Base-by-base conservation (phyloP, 2,888 invertebrate species). In the Thecophora atra region DNA sequence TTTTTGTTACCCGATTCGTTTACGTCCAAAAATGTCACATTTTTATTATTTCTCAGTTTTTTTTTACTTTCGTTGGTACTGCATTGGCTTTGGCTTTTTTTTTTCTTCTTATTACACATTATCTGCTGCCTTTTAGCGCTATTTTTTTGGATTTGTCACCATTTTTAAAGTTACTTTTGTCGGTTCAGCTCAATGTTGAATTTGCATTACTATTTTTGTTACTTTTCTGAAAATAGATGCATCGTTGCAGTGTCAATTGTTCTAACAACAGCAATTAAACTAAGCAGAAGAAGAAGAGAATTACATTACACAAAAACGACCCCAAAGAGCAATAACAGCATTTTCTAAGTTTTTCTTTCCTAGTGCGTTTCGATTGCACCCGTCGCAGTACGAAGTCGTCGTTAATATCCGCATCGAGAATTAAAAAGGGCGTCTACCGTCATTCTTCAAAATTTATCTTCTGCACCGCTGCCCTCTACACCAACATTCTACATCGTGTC, bases 361-460 rank as follows among this genome's bases (percentile, higher is more conserved):
- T 26, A 17, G n/a, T 42, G 21, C 15, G 64, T 64, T 7, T 52
- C 28, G 17, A n/a, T 28, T 60, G 69, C 58, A 60, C 51, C 51
- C 58, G 26, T 58, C 28, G 44, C 28, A 30, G 44, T 24, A 42
- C 28, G 42, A 58, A 69, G 69, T 70, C 30, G 62, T 62, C 62
- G 62, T 70, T 62, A 60, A 62, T 28, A 52, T 44, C 62, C 37
- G 65, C 68, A 17, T 19, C 28, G 62, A 70, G 62, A 70, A 70
- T 62, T 70, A 70, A 70, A 62, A 70, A 70, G 62, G 70, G 62
- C 70, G 62, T 70, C 37, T 52, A 70, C 70, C 70, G 62, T 51
- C 51, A 52, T 62, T 70, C 62, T 62, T 70, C 44, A 44, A 21
- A 56, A 68, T 44, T 66, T 66, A 52, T 58, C 15, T 2, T 28